These are phyloP conservation scores for Marmota monax DNA, from an alignment of 2,113 vertebrate genomes.

Conservation along the genomic window DNA sequence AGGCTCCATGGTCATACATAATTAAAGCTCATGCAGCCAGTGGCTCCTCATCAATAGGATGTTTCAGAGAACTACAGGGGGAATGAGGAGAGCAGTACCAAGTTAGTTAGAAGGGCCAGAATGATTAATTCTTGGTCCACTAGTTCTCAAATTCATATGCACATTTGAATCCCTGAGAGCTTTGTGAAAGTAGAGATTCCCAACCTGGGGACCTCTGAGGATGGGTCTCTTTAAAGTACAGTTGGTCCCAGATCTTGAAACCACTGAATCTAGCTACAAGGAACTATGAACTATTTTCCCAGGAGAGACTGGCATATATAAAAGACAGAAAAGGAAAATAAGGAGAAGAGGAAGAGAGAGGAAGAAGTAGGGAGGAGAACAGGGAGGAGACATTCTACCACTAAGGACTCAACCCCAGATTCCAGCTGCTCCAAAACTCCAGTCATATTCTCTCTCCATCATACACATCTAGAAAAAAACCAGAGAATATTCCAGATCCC, in stretches of 20 bases:
- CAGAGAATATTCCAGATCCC: not conserved
- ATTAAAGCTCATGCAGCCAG: slow-evolving; percentile 48
- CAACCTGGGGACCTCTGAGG: not conserved
- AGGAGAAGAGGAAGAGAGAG: not conserved
- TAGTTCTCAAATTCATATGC: not conserved
- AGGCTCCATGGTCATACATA: not conserved
- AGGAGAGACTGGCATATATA: not conserved
- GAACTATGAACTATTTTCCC: slow-evolving; percentile 25
- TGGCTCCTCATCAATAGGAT: not conserved
- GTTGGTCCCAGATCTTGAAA: not conserved
- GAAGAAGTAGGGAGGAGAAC: not conserved
- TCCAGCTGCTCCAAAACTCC: not conserved
- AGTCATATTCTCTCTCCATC: not conserved
- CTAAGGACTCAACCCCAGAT: not conserved
- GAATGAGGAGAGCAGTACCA: not conserved
- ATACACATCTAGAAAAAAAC: not conserved
- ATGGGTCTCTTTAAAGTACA: slow-evolving; percentile 27
- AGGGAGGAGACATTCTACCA: not conserved
- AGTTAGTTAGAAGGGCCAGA: not conserved
- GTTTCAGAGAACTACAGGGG: not conserved
- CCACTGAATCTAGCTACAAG: not conserved
- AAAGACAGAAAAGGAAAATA: not conserved
- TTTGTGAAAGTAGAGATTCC: not conserved
- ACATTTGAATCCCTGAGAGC: not conserved
- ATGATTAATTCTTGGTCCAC: not conserved